Evolutionary conservation across 2,797 vertebrate species (phyloP).

Genomic region (Alosa sapidissima): DNA sequence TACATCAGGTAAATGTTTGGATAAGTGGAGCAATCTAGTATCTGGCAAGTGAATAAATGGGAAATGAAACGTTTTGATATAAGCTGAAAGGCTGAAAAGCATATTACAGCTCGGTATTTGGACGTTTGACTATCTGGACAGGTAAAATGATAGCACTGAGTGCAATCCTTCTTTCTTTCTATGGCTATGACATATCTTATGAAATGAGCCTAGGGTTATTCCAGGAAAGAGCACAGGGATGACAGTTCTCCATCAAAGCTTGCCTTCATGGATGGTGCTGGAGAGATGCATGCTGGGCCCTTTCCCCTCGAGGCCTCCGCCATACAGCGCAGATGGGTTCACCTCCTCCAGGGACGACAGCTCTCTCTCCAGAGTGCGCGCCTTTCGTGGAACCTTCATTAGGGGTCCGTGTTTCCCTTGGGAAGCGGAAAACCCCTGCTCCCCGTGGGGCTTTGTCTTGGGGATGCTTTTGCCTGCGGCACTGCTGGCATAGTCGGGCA

Average conservation of each 20-base stretch:
- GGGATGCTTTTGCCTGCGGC: constrained; percentile 82
- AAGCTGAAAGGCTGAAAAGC: no score
- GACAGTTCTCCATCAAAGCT: background rate
- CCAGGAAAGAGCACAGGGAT: background rate
- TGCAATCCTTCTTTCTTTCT: background rate
- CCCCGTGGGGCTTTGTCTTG: constrained; percentile 78
- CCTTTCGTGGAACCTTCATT: constrained; percentile 82
- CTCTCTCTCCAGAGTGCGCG: constrained; percentile 90
- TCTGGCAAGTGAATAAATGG: background rate
- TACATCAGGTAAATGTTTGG: no score
- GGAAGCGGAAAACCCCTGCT: constrained; percentile 72
- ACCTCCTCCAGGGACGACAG: constrained; percentile 82
- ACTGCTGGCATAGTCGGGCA: constrained; percentile 86
- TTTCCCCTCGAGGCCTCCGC: constrained; percentile 69
- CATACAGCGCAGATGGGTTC: constrained; percentile 70
- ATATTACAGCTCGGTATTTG: no score
- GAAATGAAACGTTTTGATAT: background rate
- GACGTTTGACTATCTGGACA: no score
- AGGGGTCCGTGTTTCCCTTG: constrained; percentile 73
- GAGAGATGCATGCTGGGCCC: constrained; percentile 56
- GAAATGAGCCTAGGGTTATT: background rate
- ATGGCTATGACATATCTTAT: background rate
- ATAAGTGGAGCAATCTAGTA: no score
- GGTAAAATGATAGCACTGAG: background rate
- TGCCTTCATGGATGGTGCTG: constrained; percentile 77